Conservation (phyloP, 2,797 vertebrate genomes). For the Artibeus jamaicensis region DNA sequence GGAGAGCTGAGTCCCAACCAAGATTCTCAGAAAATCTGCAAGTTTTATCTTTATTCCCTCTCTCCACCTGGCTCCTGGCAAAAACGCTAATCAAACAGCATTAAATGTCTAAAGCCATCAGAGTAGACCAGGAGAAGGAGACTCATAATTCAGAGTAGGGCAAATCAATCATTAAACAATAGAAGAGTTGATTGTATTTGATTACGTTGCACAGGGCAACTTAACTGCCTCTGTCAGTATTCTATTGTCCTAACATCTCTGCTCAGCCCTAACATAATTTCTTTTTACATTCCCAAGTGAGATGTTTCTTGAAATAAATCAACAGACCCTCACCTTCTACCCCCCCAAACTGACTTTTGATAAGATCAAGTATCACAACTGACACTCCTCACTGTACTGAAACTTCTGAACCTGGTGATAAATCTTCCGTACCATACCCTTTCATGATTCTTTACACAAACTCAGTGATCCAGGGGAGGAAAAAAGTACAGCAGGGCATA, state of each 20-base stretch:
- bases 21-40: background rate
- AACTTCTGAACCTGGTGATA: background rate
- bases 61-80: background rate
- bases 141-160: background rate
- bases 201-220: background rate
- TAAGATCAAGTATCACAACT: background rate
- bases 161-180: background rate
- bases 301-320: constrained; percentile 6
- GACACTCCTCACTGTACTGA: background rate
- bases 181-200: background rate
- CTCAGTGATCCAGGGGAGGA: background rate
- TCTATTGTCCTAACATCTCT: background rate
- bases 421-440: background rate
- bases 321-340: background rate
- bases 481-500: background rate
- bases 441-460: background rate
- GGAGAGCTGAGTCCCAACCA: background rate
- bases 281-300: background rate
- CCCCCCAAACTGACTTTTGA: background rate
- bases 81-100: background rate
- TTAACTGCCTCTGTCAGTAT: background rate
- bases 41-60: background rate
- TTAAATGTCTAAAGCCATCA: background rate
- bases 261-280: background rate
- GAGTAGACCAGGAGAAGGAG: background rate